Evolutionary conservation across 2,113 vertebrate genomes (phyloP).

Genomic region (Peucedramus taeniatus): DNA sequence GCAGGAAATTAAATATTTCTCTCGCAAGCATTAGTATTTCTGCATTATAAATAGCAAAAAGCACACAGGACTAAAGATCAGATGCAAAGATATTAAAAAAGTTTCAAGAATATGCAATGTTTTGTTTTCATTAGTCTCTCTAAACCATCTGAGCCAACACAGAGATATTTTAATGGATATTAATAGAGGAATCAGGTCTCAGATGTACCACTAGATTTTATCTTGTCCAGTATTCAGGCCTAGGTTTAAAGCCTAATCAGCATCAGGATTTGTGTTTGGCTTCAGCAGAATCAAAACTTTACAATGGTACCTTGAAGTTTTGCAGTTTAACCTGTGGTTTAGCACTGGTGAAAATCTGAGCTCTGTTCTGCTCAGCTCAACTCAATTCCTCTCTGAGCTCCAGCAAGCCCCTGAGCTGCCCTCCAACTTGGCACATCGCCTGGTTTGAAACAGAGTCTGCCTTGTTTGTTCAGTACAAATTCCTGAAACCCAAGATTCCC

Average conservation of each 20-base stretch:
- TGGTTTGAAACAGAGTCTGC: not conserved
- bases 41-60: not conserved
- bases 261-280: not conserved
- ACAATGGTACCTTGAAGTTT: not conserved
- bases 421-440: not conserved
- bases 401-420: not conserved
- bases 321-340: not conserved
- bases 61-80: not conserved
- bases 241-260: not conserved
- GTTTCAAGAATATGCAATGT: not conserved
- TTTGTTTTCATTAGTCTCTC: not conserved
- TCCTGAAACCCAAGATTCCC: not conserved
- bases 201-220: not conserved
- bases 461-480: not conserved
- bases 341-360: not conserved
- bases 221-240: not conserved
- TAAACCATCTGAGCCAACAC: not conserved
- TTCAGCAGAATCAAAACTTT: not conserved
- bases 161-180: not conserved
- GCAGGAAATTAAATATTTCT: not conserved
- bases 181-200: not conserved
- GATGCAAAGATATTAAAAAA: not conserved
- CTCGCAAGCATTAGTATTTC: not conserved
- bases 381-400: not conserved
- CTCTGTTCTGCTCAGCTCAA: not conserved